Percentiles rank a stretch among this genome's conserved stretches.
Conservation (phyloP, 2,113 vertebrate species). For the Enhydra lutris region DNA sequence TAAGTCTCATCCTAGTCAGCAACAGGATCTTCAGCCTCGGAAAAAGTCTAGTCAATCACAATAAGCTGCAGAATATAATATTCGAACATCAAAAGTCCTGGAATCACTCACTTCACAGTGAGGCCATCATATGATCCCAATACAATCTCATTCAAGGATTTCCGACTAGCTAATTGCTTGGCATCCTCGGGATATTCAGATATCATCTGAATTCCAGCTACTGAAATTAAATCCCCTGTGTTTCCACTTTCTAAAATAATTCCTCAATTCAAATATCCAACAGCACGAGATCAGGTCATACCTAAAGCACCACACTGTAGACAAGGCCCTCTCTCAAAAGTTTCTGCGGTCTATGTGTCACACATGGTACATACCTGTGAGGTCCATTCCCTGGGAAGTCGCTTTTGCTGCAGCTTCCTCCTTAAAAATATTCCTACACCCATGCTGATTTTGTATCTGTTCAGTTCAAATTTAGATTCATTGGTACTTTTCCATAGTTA, state of each 20-base stretch:
- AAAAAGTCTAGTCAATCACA: neutral
- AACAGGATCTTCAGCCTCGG: neutral
- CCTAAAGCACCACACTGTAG: constrained; percentile 36
- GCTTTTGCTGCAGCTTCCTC: constrained; percentile 59
- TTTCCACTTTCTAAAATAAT: constrained; percentile 57
- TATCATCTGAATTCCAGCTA: constrained; percentile 44
- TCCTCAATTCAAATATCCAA: constrained; percentile 20
- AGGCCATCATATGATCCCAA: neutral
- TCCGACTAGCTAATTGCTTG: constrained; percentile 12
- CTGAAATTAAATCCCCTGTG: constrained; percentile 58
- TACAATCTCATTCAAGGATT: neutral
- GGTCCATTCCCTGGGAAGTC: constrained; percentile 35
- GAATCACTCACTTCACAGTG: neutral
- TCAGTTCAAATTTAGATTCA: constrained; percentile 71
- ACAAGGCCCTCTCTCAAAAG: constrained; percentile 28
- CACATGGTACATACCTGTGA: constrained; percentile 67
- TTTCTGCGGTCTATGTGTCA: constrained; percentile 38
- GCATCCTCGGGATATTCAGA: constrained; percentile 23
- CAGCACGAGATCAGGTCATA: neutral
- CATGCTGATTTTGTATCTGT: constrained; percentile 58
- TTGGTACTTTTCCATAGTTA: constrained; percentile 73
- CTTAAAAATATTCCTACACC: constrained; percentile 61
- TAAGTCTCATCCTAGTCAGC: neutral
- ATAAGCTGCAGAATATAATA: neutral
- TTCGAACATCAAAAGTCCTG: neutral